Evolutionary conservation across 2,113 vertebrate species (phyloP).

Genomic region (Pseudorectes ferrugineus): DNA sequence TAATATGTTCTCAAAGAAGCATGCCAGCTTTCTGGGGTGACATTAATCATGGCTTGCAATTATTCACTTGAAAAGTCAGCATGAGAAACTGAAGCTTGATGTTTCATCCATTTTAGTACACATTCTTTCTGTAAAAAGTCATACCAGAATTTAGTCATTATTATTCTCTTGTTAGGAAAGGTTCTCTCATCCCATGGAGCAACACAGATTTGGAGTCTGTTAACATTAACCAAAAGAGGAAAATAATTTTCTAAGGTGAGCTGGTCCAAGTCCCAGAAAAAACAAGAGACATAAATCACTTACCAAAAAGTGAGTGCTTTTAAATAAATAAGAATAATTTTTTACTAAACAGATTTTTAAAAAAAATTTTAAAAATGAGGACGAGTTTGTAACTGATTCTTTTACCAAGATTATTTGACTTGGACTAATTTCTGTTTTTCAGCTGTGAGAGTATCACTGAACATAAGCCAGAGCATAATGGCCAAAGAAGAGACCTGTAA

Average conservation of each 20-base stretch:
- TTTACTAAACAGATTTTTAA: neutral
- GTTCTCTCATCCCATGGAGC: neutral
- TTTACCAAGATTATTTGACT: neutral
- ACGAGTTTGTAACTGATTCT: neutral
- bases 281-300: neutral
- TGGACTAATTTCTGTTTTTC: neutral
- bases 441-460: neutral
- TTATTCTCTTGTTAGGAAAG: neutral
- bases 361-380: too few species aligned
- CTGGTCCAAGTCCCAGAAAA: neutral
- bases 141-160: neutral
- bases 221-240: neutral
- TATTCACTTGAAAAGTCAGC: constrained; percentile 46
- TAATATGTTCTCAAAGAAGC: constrained; percentile 6
- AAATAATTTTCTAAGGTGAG: neutral
- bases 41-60: constrained; percentile 44
- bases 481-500: neutral
- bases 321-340: neutral
- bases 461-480: neutral
- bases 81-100: constrained; percentile 14
- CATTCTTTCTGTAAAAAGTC: constrained; percentile 11
- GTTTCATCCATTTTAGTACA: constrained; percentile 14
- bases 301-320: neutral
- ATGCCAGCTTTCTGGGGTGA: constrained; percentile 34
- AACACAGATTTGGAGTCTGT: neutral